These are phyloP conservation scores for Poliocrania exsul DNA, from an alignment of 2,797 vertebrate species.

Conservation along the genomic window DNA sequence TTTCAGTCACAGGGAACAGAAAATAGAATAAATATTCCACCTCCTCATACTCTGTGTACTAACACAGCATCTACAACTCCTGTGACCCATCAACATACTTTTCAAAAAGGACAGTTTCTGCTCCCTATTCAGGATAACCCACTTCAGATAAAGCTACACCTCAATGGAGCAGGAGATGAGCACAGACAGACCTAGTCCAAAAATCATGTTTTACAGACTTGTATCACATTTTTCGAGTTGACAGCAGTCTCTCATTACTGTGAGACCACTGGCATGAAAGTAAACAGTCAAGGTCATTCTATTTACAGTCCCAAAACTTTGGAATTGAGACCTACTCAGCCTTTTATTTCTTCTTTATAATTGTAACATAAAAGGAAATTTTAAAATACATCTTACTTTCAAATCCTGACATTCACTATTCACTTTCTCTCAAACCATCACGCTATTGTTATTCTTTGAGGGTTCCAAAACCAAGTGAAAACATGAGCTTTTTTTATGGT, in stretches of 20 bases:
- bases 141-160: not conserved
- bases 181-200: not conserved
- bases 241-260: not conserved
- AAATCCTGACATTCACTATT: not conserved
- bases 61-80: not conserved
- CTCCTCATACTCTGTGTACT: not conserved
- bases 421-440: not conserved
- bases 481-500: not conserved
- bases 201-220: not conserved
- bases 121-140: not conserved
- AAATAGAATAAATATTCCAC: not conserved
- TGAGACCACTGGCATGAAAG: not conserved
- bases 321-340: not conserved
- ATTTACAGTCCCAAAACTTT: not conserved
- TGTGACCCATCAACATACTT: not conserved
- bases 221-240: not conserved
- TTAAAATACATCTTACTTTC: not conserved
- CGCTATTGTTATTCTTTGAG: not conserved
- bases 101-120: not conserved
- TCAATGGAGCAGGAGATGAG: not conserved
- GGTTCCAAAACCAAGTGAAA: not conserved
- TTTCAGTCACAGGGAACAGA: not conserved
- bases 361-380: not conserved
- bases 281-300: not conserved
- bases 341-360: constrained; percentile 16